phyloP scores from a whole-genome alignment of 2,797 vertebrate genomes.

The Etheostoma perlongum region DNA sequence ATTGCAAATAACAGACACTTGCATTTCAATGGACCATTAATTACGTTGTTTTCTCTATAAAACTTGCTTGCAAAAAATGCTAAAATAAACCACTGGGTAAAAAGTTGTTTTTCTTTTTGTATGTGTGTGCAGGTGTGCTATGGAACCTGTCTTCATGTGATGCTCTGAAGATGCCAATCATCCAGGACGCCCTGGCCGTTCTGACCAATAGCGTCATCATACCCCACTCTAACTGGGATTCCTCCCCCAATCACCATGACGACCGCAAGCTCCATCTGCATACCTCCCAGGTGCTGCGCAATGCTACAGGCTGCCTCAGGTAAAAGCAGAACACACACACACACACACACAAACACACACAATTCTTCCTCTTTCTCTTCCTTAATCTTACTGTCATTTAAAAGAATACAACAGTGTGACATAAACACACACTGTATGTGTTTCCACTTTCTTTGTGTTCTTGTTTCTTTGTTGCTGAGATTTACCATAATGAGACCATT shows the following conservation, averaged over 20 bases:
- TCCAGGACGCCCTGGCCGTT: constrained; percentile 97
- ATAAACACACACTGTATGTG: neutral
- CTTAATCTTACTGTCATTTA: neutral
- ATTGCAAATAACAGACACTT: neutral
- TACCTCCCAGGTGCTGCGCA: constrained; percentile 98
- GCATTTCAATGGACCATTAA: neutral
- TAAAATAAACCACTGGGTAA: neutral
- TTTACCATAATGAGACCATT: neutral
- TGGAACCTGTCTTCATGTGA: constrained; percentile 99
- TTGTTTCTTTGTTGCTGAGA: constrained; percentile 11
- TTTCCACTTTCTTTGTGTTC: constrained; percentile 1
- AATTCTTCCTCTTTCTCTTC: neutral
- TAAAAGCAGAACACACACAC: constrained; percentile 67
- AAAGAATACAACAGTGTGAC: neutral
- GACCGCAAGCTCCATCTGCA: constrained; percentile 97
- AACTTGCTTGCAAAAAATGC: neutral
- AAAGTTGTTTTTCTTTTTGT: constrained; percentile 8
- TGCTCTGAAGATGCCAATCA: constrained; percentile 99
- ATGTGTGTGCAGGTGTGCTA: constrained; percentile 88
- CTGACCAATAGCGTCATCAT: constrained; percentile 98
- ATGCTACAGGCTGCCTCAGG: constrained; percentile 99
- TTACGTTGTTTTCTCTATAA: neutral
- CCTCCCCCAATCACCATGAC: constrained; percentile 93
- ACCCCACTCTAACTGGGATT: constrained; percentile 97
- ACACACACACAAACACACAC: neutral